Conservation (phyloP, 2,888 invertebrate genomes). For the Congeria kusceri region DNA sequence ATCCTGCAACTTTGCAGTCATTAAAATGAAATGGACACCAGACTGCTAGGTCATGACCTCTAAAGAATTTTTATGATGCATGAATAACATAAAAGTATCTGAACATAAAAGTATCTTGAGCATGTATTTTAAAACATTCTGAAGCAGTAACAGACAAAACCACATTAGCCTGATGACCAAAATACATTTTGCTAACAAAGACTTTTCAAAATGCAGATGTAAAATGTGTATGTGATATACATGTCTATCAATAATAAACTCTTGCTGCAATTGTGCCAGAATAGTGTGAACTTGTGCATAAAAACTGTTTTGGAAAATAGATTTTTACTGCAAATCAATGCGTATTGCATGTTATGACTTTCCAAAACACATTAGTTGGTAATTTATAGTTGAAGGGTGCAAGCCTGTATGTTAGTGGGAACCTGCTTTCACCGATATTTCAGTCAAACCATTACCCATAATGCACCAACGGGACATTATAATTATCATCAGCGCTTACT, state of each 20-base stretch:
- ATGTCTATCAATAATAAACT: no score
- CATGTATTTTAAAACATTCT: no score
- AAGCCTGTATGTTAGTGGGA: neutral
- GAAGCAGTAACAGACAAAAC: no score
- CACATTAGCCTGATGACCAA: no score
- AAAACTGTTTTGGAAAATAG: no score
- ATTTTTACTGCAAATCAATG: no score
- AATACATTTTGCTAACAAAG: no score
- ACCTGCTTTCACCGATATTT: neutral
- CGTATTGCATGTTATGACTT: neutral
- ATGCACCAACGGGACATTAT: conserved; percentile 34
- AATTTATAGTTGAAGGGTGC: conserved; percentile 1
- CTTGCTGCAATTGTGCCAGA: no score
- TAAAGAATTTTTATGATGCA: conserved; percentile 26
- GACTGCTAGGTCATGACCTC: conserved; percentile 61
- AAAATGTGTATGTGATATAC: no score
- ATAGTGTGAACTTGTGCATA: no score
- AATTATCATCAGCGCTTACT: conserved; percentile 40
- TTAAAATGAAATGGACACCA: conserved; percentile 71
- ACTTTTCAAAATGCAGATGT: no score
- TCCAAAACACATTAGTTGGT: neutral
- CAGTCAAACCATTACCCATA: conserved; percentile 27
- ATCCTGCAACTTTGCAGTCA: conserved; percentile 38
- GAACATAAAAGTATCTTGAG: no score
- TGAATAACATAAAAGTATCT: neutral